phyloP scores from a whole-genome alignment of 2,797 vertebrate species.

The Catharus ustulatus region DNA sequence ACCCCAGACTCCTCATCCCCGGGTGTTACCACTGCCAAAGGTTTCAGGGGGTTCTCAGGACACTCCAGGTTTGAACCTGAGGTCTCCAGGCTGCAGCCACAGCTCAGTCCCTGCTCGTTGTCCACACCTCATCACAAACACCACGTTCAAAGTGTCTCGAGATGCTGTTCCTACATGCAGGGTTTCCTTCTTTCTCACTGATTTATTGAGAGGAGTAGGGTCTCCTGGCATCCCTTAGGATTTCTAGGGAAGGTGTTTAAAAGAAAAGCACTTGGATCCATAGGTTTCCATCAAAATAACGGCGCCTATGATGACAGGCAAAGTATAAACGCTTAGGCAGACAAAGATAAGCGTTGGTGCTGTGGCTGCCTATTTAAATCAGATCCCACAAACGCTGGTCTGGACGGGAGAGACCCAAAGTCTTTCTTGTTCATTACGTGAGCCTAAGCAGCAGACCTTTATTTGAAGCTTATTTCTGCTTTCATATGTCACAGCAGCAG shows the following conservation, averaged over 20 bases:
- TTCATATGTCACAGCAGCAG: constrained; percentile 63
- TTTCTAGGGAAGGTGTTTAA: constrained; percentile 1
- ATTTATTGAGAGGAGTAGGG: background rate
- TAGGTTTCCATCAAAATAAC: constrained; percentile 39
- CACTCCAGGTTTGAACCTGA: rapidly evolving
- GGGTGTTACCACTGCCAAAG: background rate
- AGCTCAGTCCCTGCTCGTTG: rapidly evolving
- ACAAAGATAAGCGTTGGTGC: constrained; percentile 2
- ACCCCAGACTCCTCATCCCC: background rate
- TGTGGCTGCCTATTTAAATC: constrained; percentile 19
- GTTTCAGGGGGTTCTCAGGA: background rate
- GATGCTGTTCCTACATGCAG: background rate
- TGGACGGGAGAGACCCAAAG: constrained; percentile 26
- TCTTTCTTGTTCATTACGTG: constrained; percentile 28
- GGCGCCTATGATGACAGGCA: background rate
- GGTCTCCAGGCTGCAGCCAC: background rate
- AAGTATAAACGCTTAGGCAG: constrained; percentile 31
- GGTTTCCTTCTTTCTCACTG: background rate
- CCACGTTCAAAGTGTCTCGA: rapidly evolving
- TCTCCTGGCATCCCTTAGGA: background rate
- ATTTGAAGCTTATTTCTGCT: constrained; percentile 52
- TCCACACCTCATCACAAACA: background rate
- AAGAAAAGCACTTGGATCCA: background rate
- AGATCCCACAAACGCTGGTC: rapidly evolving
- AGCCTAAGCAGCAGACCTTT: constrained; percentile 36